Evolutionary conservation across 2,888 invertebrate genomes (phyloP).

Genomic region (Pyralis farinalis): DNA sequence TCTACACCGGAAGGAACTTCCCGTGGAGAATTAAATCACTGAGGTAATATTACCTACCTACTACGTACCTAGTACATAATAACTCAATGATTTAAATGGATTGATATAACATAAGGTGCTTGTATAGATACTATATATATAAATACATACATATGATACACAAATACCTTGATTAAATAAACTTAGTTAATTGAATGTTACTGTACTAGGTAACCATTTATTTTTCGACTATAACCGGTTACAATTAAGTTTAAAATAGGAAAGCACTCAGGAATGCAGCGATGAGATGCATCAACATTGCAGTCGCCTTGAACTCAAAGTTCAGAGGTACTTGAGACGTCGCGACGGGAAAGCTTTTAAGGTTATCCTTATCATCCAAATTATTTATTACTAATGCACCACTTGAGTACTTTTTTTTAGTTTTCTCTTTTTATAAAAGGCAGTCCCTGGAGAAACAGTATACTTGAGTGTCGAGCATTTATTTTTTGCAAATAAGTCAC

Average conservation of each 20-base stretch:
- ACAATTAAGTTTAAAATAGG: neutral
- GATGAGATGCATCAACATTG: conserved; percentile 19
- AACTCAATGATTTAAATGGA: no score
- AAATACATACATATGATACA: no score
- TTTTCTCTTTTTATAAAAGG: conserved; percentile 35
- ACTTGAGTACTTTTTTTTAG: conserved; percentile 48
- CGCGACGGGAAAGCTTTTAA: conserved; percentile 64
- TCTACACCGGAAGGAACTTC: no score
- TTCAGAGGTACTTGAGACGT: conserved; percentile 47
- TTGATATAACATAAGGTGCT: no score
- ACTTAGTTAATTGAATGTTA: neutral
- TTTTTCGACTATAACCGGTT: neutral
- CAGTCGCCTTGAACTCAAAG: conserved; percentile 49
- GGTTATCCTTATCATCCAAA: conserved; percentile 64
- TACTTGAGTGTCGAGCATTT: conserved; percentile 38
- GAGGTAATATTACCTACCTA: no score
- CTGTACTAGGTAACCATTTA: conserved; percentile 14
- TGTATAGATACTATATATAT: no score
- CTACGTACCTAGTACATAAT: no score
- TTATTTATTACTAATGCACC: conserved; percentile 68
- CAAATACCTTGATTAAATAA: neutral
- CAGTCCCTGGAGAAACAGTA: conserved; percentile 46
- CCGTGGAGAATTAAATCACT: no score
- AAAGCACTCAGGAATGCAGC: neutral
- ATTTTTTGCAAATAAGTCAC: conserved; percentile 33